Evolutionary conservation across 2,113 vertebrate species (phyloP), one percentile per base, ranked within the genome.

Genomic region (Brienomyrus longianalis): DNA sequence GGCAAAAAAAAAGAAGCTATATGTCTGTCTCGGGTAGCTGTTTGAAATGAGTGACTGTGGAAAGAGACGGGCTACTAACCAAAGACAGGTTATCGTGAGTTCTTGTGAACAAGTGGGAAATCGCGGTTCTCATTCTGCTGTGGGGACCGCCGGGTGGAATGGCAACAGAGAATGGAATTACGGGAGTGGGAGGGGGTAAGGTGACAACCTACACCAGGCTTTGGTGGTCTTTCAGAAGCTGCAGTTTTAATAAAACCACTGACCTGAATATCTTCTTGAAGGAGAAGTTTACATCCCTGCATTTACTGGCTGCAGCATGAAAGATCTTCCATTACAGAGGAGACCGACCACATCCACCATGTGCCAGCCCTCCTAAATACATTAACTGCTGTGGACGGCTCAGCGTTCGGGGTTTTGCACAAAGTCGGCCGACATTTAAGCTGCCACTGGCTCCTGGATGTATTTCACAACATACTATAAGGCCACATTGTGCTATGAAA

Each of bases 281-380:
- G 39, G 90, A 91, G 31, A 92, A 52, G 70, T 92, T 90, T 80
- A 89, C 52, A 35, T 90, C 90, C 45, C 86, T 90, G 86, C 89
- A 90, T 11, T 90, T n/a, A 11, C 90, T 91, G 45, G 86, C 91
- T 52, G 90, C 56, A 17, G 70, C 70, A 23, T 90, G 83, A 35
- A 92, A 56, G 47, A 85, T 88, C 31, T 89, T 77, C 92, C 91
- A 92, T 23, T 91, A 50, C 1, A 70, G n/a, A 86, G 2, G 45
- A 45, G 8, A 8, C 45, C 45, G n/a, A 10, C 9, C 39, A 2
- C 17, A 3, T 7, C 13, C 35, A 39, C 1, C 31, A 7, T 77
- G 35, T 43, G 15, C 74, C 11, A 77, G 0, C 31, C 3, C 27
- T 7, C 31, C 5, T 15, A 2, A 19, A 35, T 19, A 15, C 35